Evolutionary conservation across 1,140 invertebrate genomes (phyloP), one percentile per base, ranked within the genome.

Genomic region (Drosophila oshimai): DNA sequence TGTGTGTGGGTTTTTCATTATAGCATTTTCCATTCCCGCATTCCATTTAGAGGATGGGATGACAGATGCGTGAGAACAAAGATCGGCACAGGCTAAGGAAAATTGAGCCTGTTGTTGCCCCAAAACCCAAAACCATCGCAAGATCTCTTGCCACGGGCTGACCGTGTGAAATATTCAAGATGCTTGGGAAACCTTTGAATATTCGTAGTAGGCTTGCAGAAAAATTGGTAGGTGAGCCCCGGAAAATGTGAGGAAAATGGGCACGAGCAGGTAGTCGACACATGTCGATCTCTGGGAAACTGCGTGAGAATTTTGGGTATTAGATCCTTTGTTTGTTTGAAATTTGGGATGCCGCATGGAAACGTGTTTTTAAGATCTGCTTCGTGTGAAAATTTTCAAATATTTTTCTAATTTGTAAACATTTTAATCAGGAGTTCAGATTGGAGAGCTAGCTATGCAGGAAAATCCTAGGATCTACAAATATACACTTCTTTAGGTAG

Each of bases 41-140:
- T 64, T 49, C 26, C 61, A 29, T 41, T 24, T n/a, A n/a, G n/a
- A n/a, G n/a, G n/a, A 65, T 65, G 42, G 9, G 58, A 24, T 50
- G 54, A 22, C 58, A 65, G 60, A 65, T 65, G 61, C 58, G 42
- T 65, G 61, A 33, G 61, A 65, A 65, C 41, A 62, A 50, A 41
- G 58, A 29, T 39, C 51, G 53, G 60, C 42, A 65, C 57, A 47
- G 61, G 17, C 61, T 39, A 65, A 22, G 13, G 26, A 17, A 44
- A 26, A 44, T 26, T 3, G 12, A 2, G 41, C 6, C 9, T 42
- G 20, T 18, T 41, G 20, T 7, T 12, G 37, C 17, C 39, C 20
- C n/a, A 2, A 20, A 20, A 61, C 20, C n/a, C 22, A 20, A 20
- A 61, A 24, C 15, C 24, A 7, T 18, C 6, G 10, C 26, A 29